Conservation (phyloP, 2,888 invertebrate genomes). For the Xanthorhoe spadicearia region DNA sequence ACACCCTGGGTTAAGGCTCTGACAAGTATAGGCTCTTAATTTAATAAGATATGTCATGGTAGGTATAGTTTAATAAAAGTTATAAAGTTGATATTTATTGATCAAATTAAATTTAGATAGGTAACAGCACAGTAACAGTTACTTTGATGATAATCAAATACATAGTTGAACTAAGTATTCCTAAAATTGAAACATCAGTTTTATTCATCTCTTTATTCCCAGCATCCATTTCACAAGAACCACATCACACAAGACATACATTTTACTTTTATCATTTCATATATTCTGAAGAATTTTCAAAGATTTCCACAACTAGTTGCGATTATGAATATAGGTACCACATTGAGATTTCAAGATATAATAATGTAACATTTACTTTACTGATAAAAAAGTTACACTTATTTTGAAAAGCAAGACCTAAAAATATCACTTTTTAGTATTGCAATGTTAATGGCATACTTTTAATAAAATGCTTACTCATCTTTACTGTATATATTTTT, state of each 20-base stretch:
- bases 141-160: neutral
- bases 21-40: too few relatives aligned
- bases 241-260: slow-evolving; percentile 53
- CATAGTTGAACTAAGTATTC: neutral
- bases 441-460: too few relatives aligned
- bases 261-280: neutral
- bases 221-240: slow-evolving; percentile 61
- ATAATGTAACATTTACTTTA: neutral
- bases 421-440: too few relatives aligned
- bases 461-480: too few relatives aligned
- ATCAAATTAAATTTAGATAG: too few relatives aligned
- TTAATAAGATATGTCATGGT: too few relatives aligned
- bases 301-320: neutral
- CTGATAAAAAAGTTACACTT: neutral
- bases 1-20: too few relatives aligned
- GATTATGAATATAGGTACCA: neutral
- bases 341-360: slow-evolving; percentile 11
- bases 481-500: too few relatives aligned
- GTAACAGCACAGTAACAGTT: too few relatives aligned
- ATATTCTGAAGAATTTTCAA: neutral
- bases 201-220: slow-evolving; percentile 27
- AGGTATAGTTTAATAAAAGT: too few relatives aligned
- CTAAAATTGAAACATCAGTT: neutral
- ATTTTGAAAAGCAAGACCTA: neutral
- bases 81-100: too few relatives aligned